These are phyloP conservation scores for Engystomops pustulosus DNA, from an alignment of 2,113 vertebrate genomes.

Conservation along the genomic window DNA sequence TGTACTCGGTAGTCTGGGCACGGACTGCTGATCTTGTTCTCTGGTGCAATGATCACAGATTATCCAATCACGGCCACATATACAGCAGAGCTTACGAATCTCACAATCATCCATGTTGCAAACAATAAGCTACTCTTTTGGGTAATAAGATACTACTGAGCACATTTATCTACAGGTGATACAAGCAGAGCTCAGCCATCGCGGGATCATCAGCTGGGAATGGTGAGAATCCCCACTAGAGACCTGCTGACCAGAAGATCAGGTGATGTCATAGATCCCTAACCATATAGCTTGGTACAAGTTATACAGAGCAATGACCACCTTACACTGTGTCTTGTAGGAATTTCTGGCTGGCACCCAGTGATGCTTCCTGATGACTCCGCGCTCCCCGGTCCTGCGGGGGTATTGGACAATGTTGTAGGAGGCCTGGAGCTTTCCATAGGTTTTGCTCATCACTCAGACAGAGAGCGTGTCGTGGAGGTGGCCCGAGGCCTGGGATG, in stretches of 20 bases:
- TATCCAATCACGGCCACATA: too few relatives aligned
- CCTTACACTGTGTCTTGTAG: slow-evolving; percentile 68
- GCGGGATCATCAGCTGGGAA: slow-evolving; percentile 73
- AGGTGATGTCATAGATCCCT: slow-evolving; percentile 66
- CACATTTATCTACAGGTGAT: slow-evolving; percentile 55
- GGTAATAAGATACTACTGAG: too few relatives aligned
- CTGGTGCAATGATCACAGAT: too few relatives aligned
- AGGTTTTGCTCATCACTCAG: slow-evolving; percentile 79
- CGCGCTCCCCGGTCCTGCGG: slow-evolving; percentile 25
- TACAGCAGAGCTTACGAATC: too few relatives aligned
- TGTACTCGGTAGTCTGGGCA: too few relatives aligned
- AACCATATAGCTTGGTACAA: not conserved
- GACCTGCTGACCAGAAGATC: slow-evolving; percentile 74
- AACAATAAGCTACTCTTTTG: too few relatives aligned
- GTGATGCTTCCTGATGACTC: slow-evolving; percentile 70
- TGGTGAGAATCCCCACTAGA: slow-evolving; percentile 73
- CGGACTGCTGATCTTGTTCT: too few relatives aligned
- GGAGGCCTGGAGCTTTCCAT: slow-evolving; percentile 89
- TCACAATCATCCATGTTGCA: too few relatives aligned
- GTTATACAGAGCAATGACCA: not conserved
- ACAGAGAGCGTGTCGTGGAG: slow-evolving; percentile 83
- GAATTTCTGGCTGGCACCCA: slow-evolving; percentile 91
- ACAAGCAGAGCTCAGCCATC: slow-evolving; percentile 57
- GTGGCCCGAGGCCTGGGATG: slow-evolving; percentile 82
- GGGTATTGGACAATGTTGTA: slow-evolving; percentile 68